Base-by-base conservation (phyloP, 2,888 invertebrate species). In the Lasioglossum villosulum region DNA sequence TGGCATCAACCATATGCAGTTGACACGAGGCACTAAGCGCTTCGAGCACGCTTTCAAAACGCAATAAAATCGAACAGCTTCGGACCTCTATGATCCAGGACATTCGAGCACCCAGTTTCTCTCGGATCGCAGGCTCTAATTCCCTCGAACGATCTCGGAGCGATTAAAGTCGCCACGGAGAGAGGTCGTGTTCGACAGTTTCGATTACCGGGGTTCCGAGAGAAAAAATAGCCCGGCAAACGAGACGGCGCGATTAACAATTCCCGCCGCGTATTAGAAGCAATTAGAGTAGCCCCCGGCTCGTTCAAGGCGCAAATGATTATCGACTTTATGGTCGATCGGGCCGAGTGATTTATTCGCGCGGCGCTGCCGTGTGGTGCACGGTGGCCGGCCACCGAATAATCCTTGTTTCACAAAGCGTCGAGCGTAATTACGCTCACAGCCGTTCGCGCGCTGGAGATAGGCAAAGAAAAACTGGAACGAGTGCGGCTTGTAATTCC, bases 251-350 rank as follows among this genome's bases (percentile, higher is more conserved):
- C 74, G 48, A 59, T 86, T n/a, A 34, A 12, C 66, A 78, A 77
- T 81, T 66, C 66, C 19, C 19, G 66, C 23, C 56, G 86, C 56
- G 56, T 52, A 70, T 81, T 39, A 37, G 45, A 52, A 66, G 37
- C 52, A 75, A 80, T 80, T 68, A 48, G 39, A 27, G n/a, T 27
- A 16, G 72, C 42, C 27, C 68, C 68, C 75, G 81, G 70, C 78
- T 48, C 78, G 71, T 16, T 63, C 63, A 4, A 30, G 12, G 72
- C 34, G 71, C 48, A 37, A 76, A 82, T 86, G 78, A 82, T 79
- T 78, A 63, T 42, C 70, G n/a, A n/a, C 45, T 48, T 63, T 59
- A 82, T 37, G 42, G 48, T 39, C 78, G 78, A 86, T 82, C 75
- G 34, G 12, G n/a, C 59, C 42, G 68, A 34, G 63, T 52, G 70